Evolutionary conservation across 1,140 invertebrate genomes (phyloP).

Genomic region (Aphidius gifuensis): DNA sequence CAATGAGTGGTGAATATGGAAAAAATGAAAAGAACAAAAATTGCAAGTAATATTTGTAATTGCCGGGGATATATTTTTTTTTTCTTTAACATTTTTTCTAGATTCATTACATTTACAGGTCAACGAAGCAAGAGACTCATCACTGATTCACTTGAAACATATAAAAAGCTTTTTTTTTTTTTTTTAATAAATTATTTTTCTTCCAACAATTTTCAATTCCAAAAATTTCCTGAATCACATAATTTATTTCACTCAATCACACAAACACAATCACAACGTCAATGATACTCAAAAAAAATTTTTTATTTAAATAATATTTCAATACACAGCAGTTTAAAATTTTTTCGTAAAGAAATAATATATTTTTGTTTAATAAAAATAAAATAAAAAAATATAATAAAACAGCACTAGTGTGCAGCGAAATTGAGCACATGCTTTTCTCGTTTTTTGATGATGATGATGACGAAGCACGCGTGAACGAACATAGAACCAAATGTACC

Average conservation of each 20-base stretch:
- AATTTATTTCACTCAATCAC: too few relatives aligned
- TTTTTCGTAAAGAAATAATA: too few relatives aligned
- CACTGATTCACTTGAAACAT: conserved; percentile 21
- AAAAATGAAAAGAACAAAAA: conserved; percentile 11
- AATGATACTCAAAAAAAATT: too few relatives aligned
- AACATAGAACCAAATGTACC: background rate
- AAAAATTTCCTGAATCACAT: too few relatives aligned
- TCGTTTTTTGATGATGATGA: background rate
- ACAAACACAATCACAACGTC: too few relatives aligned
- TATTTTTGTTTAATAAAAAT: conserved; percentile 6
- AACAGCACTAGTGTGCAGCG: conserved; percentile 23
- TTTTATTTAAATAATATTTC: too few relatives aligned
- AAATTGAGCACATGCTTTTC: conserved; percentile 24
- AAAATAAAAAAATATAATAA: background rate
- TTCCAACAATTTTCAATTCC: too few relatives aligned
- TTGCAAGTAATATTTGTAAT: conserved; percentile 9
- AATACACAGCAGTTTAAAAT: too few relatives aligned
- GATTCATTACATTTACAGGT: conserved; percentile 29
- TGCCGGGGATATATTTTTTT: background rate
- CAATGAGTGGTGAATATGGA: background rate
- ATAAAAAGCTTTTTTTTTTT: conserved; percentile 9
- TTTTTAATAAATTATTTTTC: too few relatives aligned
- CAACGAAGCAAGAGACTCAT: conserved; percentile 24
- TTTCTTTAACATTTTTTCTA: background rate
- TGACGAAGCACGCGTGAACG: background rate